Conservation (phyloP, 1,140 invertebrate species). For the Wasmannia auropunctata region DNA sequence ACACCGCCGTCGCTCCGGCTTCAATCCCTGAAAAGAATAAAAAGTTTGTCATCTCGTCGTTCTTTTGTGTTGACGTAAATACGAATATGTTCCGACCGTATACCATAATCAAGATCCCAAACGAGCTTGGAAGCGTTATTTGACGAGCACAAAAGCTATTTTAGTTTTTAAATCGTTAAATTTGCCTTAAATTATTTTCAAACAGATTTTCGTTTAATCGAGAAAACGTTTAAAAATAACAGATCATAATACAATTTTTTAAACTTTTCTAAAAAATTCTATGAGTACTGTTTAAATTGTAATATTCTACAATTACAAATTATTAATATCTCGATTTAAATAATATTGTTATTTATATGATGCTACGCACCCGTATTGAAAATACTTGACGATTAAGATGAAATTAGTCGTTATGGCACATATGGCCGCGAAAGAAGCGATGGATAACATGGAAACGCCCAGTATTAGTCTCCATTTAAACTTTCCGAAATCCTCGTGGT, state of each 20-base stretch:
- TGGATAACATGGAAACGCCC: conserved; percentile 64
- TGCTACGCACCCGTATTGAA: background rate
- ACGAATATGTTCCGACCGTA: background rate
- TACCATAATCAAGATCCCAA: background rate
- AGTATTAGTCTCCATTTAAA: conserved; percentile 75
- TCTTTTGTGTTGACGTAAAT: background rate
- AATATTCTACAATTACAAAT: background rate
- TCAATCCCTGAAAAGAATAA: conserved; percentile 41
- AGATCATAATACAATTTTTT: background rate
- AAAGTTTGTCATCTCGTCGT: conserved; percentile 2
- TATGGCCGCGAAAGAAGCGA: conserved; percentile 65
- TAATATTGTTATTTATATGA: background rate
- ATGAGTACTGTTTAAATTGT: background rate
- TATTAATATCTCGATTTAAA: background rate
- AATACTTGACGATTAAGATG: conserved; percentile 54
- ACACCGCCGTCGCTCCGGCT: background rate
- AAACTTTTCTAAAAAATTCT: background rate
- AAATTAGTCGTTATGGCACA: conserved; percentile 66
- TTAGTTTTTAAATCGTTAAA: background rate
- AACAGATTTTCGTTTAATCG: background rate
- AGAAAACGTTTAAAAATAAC: background rate
- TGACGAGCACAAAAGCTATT: background rate
- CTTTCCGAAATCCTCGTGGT: conserved; percentile 72
- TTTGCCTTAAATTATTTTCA: background rate
- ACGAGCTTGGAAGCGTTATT: background rate